These are phyloP conservation scores for Patagioenas fasciata DNA, from an alignment of 2,113 vertebrate species.

Conservation along the genomic window DNA sequence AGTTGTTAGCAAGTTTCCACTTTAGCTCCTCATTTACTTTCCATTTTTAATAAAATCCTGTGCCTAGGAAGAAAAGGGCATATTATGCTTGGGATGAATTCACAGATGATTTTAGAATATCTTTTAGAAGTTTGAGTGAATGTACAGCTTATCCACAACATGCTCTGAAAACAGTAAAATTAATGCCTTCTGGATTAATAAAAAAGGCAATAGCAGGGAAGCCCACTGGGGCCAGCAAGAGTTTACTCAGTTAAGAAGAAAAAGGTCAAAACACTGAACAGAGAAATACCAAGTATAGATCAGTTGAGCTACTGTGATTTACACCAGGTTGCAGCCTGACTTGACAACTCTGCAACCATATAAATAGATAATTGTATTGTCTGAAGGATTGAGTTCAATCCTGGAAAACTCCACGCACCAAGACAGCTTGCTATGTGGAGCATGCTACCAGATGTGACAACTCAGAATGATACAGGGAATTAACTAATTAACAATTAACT, in stretches of 20 bases:
- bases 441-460: background rate
- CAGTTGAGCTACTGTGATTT: background rate
- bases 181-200: background rate
- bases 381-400: background rate
- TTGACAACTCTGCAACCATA: background rate
- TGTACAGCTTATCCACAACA: slow-evolving; percentile 4
- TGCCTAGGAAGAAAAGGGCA: background rate
- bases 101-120: background rate
- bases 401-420: background rate
- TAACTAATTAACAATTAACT: too few species aligned
- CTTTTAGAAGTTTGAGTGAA: background rate
- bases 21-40: slow-evolving; percentile 1
- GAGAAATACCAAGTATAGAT: background rate
- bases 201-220: background rate
- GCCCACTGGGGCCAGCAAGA: background rate
- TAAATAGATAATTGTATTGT: background rate
- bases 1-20: background rate
- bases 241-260: background rate
- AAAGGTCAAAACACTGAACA: background rate
- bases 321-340: background rate
- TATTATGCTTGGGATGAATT: background rate
- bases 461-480: background rate
- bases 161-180: background rate
- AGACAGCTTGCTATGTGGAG: background rate
- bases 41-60: background rate